These are phyloP conservation scores for Bombus consobrinus DNA, from an alignment of 1,140 invertebrate species.

Conservation along the genomic window DNA sequence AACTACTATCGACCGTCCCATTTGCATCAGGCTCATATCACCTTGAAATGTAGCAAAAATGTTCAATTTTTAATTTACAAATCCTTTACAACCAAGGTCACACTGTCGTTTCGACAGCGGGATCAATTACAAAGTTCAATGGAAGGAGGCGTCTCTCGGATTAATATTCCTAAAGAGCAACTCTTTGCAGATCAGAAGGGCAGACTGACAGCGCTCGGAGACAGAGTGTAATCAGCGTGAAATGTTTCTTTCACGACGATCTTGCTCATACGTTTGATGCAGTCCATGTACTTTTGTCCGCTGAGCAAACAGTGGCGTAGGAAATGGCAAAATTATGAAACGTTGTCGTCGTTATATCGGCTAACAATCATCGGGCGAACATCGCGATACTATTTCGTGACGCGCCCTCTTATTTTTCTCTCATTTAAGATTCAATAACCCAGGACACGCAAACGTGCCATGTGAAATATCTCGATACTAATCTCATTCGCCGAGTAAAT, in stretches of 20 bases:
- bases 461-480: background rate
- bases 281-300: constrained; percentile 34
- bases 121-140: constrained; percentile 41
- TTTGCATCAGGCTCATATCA: no score
- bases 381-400: background rate
- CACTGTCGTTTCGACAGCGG: background rate
- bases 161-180: constrained; percentile 54
- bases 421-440: constrained; percentile 2
- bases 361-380: background rate
- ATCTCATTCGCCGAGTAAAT: background rate
- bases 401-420: background rate
- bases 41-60: no score
- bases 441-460: background rate
- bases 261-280: constrained; percentile 57
- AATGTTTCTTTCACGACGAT: constrained; percentile 69
- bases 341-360: background rate
- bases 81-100: no score
- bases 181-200: constrained; percentile 29
- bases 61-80: background rate
- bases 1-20: no score
- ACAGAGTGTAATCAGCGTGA: constrained; percentile 69
- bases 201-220: constrained; percentile 31
- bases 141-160: constrained; percentile 33
- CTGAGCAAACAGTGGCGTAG: constrained; percentile 35
- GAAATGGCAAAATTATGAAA: background rate